Evolutionary conservation across 1,140 invertebrate species (phyloP).

Genomic region (Cecropterus lyciades): DNA sequence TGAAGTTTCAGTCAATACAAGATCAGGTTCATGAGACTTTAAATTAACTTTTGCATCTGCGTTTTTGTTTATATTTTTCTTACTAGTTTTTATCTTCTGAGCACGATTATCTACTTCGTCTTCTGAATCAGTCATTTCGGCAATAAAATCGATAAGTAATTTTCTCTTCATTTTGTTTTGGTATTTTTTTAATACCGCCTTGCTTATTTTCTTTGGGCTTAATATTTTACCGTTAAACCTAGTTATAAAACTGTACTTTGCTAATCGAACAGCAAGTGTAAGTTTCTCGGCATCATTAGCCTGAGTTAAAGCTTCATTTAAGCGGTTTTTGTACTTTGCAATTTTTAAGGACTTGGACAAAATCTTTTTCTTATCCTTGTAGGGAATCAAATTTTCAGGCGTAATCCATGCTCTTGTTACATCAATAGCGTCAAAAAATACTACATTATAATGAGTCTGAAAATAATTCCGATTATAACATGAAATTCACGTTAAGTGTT

Average conservation of each 20-base stretch:
- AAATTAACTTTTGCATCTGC: constrained; percentile 4
- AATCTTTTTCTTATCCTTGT: constrained; percentile 53
- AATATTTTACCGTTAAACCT: constrained; percentile 65
- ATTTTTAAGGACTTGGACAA: constrained; percentile 40
- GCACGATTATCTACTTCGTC: constrained; percentile 31
- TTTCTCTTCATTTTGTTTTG: constrained; percentile 59
- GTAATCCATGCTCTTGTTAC: constrained; percentile 85
- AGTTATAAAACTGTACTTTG: constrained; percentile 77
- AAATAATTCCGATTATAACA: constrained; percentile 41
- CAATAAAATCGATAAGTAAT: constrained; percentile 58
- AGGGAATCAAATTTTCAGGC: constrained; percentile 70
- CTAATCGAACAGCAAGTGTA: constrained; percentile 63
- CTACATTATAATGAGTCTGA: constrained; percentile 87
- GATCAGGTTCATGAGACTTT: constrained; percentile 4
- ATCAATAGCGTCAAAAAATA: constrained; percentile 85
- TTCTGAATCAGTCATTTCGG: constrained; percentile 54
- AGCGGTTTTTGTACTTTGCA: constrained; percentile 53
- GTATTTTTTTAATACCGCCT: constrained; percentile 48
- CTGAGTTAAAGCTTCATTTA: constrained; percentile 60
- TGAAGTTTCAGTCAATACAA: background rate
- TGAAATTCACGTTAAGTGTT: too few relatives aligned
- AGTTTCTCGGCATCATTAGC: constrained; percentile 72
- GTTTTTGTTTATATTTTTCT: constrained; percentile 42
- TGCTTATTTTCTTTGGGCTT: constrained; percentile 58
- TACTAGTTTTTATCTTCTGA: constrained; percentile 26